Evolutionary conservation across 1,140 invertebrate species (phyloP), one percentile per base, ranked within the genome.

Genomic region (Gonioctena quinquepunctata): DNA sequence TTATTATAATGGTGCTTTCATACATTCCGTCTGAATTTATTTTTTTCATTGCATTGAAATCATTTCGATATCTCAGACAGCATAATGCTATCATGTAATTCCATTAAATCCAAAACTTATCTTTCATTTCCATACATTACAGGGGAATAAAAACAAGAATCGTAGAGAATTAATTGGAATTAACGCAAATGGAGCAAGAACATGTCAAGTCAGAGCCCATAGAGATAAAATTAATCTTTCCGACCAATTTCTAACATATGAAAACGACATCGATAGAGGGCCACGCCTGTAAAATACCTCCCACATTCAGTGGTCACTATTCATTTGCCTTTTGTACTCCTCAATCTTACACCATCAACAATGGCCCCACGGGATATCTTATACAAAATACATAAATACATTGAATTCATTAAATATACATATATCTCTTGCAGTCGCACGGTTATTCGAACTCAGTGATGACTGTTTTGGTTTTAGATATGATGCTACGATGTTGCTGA

Each of bases 351-450:
- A 73, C 75, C 75, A 80, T 79, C 77, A 79, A 81, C 80, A 81
- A 81, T 80, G 66, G 76, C 78, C 73, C 80, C 64, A 80, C 80
- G 76, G 80, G 80, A 74, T 78, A 78, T 78, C 80, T 73, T 76
- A 79, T 81, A 80, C 80, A 81, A 81, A 81, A 80, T 81, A 81
- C 80, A 81, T 81, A 81, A 80, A 81, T 81, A 81, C 78, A 81
- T 80, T 81, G 78, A 81, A 81, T 81, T 81, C 78, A 81, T 81
- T 81, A 80, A 77, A 80, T 80, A 79, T 77, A 79, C 78, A 80
- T 80, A 80, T 77, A 80, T 80, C 76, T 80, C 73, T 69, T 69
- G 68, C 66, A 77, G 70, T 66, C 28, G 76, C 49, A 66, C 71
- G 68, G 52, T 63, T 18, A 61, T 64, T 57, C 60, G 22, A 23